Percentiles rank a stretch among this genome's conserved stretches.
Conservation (phyloP, 1,140 invertebrate genomes). For the Brachionus sp. region DNA sequence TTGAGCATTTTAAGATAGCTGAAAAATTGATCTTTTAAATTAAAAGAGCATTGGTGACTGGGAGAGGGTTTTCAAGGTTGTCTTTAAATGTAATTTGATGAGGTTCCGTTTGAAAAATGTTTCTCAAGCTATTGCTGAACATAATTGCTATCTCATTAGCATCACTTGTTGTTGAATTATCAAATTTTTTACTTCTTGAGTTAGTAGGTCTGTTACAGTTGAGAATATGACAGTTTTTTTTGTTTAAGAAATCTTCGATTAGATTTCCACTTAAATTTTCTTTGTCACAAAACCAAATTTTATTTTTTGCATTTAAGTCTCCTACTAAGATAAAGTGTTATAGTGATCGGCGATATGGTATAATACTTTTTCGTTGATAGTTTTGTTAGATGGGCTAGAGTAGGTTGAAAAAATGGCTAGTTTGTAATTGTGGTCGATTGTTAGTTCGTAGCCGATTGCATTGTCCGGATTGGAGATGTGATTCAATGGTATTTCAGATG, state of each 20-base stretch:
- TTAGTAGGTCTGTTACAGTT: neutral
- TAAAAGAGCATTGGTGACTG: neutral
- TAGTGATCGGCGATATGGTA: neutral
- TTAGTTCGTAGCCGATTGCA: neutral
- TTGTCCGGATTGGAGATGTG: neutral
- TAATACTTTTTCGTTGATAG: neutral
- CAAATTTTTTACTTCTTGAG: neutral
- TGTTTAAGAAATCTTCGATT: neutral
- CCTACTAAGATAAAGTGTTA: neutral
- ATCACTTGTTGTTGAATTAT: neutral
- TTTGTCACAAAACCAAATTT: neutral
- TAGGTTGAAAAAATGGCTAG: neutral
- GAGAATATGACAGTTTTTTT: neutral
- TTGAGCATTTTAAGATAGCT: neutral
- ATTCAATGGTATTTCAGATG: neutral
- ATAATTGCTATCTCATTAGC: neutral
- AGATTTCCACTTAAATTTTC: neutral
- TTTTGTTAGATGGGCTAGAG: neutral
- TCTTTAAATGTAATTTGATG: neutral
- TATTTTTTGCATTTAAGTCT: neutral
- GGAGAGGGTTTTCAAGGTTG: neutral
- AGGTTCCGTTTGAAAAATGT: neutral
- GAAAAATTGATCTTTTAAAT: neutral
- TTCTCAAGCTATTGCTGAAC: neutral
- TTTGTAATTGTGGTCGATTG: neutral